Evolutionary conservation across 2,113 vertebrate genomes (phyloP).

Genomic region (Elachura formosa): DNA sequence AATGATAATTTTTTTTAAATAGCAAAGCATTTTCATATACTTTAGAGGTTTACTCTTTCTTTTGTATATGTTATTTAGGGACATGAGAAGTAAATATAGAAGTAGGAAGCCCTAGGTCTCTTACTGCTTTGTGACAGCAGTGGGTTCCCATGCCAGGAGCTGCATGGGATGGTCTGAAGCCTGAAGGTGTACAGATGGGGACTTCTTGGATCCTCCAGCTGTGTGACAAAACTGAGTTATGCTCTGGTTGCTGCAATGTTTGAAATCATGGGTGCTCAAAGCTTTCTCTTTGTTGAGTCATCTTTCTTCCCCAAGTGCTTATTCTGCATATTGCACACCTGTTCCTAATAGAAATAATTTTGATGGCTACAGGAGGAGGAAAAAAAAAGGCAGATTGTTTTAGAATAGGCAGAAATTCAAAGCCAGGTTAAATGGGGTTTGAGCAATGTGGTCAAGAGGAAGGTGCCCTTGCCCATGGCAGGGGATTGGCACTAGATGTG

Average conservation of each 20-base stretch:
- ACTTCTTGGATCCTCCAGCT: not conserved
- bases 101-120: not conserved
- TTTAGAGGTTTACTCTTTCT: not conserved
- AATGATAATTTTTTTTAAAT: not conserved
- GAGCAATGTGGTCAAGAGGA: not conserved
- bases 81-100: fast-evolving
- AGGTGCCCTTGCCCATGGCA: not conserved
- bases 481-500: not conserved
- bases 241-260: fast-evolving
- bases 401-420: not conserved
- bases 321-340: not conserved
- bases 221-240: not conserved
- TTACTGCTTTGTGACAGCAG: not conserved
- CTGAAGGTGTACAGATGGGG: not conserved
- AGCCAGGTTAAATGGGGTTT: not conserved
- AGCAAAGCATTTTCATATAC: not conserved
- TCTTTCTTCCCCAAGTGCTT: not conserved
- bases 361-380: not conserved
- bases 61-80: not conserved
- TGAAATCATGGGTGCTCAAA: not conserved
- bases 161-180: not conserved
- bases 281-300: not conserved
- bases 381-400: not conserved
- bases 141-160: fast-evolving
- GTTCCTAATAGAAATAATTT: not conserved